Evolutionary conservation across 2,888 invertebrate species (phyloP).

Genomic region (Tholera decimalis): DNA sequence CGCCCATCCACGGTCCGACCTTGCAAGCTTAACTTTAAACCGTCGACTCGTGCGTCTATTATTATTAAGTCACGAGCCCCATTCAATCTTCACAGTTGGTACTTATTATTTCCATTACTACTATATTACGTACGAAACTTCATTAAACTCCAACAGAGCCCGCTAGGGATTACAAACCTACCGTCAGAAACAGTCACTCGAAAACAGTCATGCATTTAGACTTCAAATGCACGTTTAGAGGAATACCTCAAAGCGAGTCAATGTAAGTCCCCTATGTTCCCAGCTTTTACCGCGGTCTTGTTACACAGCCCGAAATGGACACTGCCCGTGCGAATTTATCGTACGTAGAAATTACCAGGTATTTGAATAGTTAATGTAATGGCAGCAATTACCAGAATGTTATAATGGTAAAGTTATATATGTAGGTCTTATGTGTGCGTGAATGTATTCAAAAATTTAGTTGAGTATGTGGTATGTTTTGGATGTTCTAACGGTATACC

Average conservation of each 20-base stretch:
- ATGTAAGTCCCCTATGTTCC: conserved; percentile 33
- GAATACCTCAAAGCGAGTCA: conserved; percentile 43
- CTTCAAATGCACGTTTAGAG: no score
- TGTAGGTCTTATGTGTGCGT: not conserved
- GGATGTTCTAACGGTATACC: no score
- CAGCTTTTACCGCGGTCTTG: conserved; percentile 40
- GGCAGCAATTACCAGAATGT: not conserved
- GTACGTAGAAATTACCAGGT: conserved; percentile 7
- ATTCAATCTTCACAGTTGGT: not conserved
- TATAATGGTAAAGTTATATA: not conserved
- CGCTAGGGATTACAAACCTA: conserved; percentile 30
- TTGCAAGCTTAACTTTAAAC: no score
- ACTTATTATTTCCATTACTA: not conserved
- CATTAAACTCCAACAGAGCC: conserved; percentile 9
- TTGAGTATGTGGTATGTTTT: not conserved
- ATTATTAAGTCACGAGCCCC: no score
- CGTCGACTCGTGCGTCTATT: no score
- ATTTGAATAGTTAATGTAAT: conserved; percentile 20
- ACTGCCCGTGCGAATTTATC: conserved; percentile 1
- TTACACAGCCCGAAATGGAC: conserved; percentile 27
- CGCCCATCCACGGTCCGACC: no score
- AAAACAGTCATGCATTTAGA: conserved; percentile 30
- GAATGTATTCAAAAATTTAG: not conserved
- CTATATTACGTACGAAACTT: conserved; percentile 9
- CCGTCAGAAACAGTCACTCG: conserved; percentile 24